A percentile compares a stretch with the other conserved stretches of the same genome.
Conservation (phyloP, 1,140 invertebrate species). For the Drosophila kepulauana region DNA sequence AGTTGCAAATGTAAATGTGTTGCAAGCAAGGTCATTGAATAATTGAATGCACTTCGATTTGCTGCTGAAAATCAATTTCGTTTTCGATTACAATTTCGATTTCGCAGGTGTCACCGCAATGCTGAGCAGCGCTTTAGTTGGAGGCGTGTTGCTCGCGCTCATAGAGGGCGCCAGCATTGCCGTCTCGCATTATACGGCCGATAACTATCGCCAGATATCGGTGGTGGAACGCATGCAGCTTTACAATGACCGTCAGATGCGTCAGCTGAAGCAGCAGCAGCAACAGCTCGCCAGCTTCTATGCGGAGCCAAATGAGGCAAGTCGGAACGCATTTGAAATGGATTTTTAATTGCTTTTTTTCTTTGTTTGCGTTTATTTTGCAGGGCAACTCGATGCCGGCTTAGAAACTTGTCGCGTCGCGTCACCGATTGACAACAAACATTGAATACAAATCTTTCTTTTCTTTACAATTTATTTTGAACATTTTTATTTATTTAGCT, state of each 20-base stretch:
- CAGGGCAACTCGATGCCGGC: conserved; percentile 56
- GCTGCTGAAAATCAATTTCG: not conserved
- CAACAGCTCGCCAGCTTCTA: conserved; percentile 19
- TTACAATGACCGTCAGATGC: conserved; percentile 46
- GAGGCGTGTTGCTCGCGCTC: conserved; percentile 59
- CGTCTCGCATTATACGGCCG: conserved; percentile 57
- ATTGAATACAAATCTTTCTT: conserved; percentile 63
- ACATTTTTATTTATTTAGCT: conserved; percentile 5
- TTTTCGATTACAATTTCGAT: not conserved
- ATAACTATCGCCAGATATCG: conserved; percentile 58
- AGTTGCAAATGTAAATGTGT: not conserved
- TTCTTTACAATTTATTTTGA: conserved; percentile 29
- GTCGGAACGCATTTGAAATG: conserved; percentile 18
- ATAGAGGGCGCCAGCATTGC: conserved; percentile 64
- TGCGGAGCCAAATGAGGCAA: conserved; percentile 27
- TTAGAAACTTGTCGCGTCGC: conserved; percentile 44
- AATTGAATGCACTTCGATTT: not conserved
- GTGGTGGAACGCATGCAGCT: conserved; percentile 50
- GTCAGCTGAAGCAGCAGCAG: conserved; percentile 39
- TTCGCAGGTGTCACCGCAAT: conserved; percentile 51
- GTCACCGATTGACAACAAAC: conserved; percentile 49
- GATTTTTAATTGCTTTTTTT: not conserved
- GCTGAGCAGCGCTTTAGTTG: conserved; percentile 66
- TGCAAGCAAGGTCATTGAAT: not conserved
- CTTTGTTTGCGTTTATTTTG: conserved; percentile 8